These are phyloP conservation scores for Erannis defoliaria DNA, from an alignment of 2,888 invertebrate species.

Conservation along the genomic window DNA sequence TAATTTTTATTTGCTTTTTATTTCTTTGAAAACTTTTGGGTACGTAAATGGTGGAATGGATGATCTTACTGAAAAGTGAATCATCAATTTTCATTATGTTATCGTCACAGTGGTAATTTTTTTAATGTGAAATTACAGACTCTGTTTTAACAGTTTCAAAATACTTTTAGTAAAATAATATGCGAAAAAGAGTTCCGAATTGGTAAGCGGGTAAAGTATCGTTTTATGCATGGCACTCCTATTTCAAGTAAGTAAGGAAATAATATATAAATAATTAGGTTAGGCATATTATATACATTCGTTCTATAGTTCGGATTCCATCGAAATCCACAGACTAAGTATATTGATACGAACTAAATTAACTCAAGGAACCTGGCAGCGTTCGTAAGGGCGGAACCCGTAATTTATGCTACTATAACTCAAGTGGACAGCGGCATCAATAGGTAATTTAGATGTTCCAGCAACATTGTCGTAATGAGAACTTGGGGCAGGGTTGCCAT, in stretches of 20 bases:
- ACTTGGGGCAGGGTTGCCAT: slow-evolving; percentile 45
- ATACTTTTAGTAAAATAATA: too few species aligned
- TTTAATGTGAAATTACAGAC: too few species aligned
- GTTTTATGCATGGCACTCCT: not conserved
- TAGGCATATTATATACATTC: not conserved
- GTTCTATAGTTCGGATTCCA: not conserved
- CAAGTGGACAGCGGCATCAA: slow-evolving; percentile 76
- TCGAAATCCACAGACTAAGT: slow-evolving; percentile 41
- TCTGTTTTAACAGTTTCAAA: too few species aligned
- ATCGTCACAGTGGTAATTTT: too few species aligned
- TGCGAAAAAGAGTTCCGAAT: too few species aligned
- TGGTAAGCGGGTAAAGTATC: not conserved
- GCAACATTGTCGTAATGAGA: slow-evolving; percentile 85
- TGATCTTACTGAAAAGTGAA: too few species aligned
- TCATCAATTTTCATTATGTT: too few species aligned
- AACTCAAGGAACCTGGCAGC: slow-evolving; percentile 37
- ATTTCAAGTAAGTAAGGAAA: not conserved
- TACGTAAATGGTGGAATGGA: too few species aligned
- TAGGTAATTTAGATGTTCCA: slow-evolving; percentile 84
- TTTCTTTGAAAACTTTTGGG: not conserved
- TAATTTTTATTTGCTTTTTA: slow-evolving; percentile 17
- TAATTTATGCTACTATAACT: slow-evolving; percentile 85
- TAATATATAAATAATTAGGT: not conserved
- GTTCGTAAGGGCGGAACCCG: slow-evolving; percentile 68
- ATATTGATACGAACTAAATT: slow-evolving; percentile 38